These are phyloP conservation scores for Sebastes minor DNA, from an alignment of 2,797 vertebrate genomes.

Conservation along the genomic window DNA sequence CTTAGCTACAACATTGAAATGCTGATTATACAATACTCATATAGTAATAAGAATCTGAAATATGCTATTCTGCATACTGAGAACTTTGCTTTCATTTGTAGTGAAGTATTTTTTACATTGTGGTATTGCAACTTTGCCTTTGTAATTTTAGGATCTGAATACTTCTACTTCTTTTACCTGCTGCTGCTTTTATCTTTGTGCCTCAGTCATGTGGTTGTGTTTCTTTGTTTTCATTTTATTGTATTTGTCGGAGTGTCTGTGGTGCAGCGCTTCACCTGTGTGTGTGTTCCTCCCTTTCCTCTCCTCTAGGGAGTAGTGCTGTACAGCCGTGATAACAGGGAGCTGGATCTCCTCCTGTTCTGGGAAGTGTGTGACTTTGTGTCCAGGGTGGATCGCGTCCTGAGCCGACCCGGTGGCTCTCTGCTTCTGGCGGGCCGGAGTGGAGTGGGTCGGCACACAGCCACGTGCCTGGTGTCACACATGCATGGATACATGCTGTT, in stretches of 20 bases:
- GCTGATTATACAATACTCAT: not conserved
- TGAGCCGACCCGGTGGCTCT: slow-evolving; percentile 93
- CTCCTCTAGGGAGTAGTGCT: slow-evolving; percentile 87
- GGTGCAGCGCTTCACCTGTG: slow-evolving; percentile 14
- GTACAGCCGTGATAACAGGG: slow-evolving; percentile 92
- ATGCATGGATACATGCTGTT: slow-evolving; percentile 91
- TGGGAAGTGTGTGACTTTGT: slow-evolving; percentile 93
- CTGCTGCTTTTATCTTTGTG: not conserved
- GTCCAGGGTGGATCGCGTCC: slow-evolving; percentile 90
- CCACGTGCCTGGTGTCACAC: slow-evolving; percentile 90
- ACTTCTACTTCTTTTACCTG: not conserved
- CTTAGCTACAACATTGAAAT: not conserved
- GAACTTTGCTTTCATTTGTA: not conserved
- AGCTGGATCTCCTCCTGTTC: slow-evolving; percentile 92
- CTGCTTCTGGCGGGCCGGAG: slow-evolving; percentile 93
- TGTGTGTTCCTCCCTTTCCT: not conserved
- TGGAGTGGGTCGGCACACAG: slow-evolving; percentile 92
- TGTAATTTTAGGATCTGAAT: not conserved
- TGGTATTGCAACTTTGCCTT: not conserved
- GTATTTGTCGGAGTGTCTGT: not conserved
- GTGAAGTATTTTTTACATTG: not conserved
- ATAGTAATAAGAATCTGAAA: not conserved
- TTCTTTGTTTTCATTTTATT: not conserved
- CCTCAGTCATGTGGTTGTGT: not conserved
- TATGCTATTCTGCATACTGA: not conserved